Percentiles rank a stretch among this genome's conserved stretches.
Conservation (phyloP, 2,888 invertebrate species). For the Yponomeuta malinellus region DNA sequence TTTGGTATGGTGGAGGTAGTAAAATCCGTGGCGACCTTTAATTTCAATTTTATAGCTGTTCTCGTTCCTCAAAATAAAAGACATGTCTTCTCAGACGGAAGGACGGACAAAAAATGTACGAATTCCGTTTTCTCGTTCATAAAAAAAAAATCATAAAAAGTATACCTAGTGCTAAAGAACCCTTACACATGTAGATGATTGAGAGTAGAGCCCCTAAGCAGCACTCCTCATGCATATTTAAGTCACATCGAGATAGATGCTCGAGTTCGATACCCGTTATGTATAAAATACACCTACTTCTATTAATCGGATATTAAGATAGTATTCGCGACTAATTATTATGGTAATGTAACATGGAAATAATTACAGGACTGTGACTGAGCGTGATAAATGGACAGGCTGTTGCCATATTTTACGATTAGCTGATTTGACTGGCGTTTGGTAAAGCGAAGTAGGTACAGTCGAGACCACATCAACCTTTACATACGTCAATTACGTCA, state of each 20-base stretch:
- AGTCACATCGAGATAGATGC: neutral
- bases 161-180: too few relatives aligned
- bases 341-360: constrained; percentile 6
- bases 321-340: constrained; percentile 5
- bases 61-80: too few relatives aligned
- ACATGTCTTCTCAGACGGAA: too few relatives aligned
- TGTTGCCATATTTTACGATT: neutral
- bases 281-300: neutral
- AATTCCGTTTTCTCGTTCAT: too few relatives aligned
- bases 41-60: too few relatives aligned
- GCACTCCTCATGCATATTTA: constrained; percentile 9
- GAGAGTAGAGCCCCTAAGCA: neutral
- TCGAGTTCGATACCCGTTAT: neutral
- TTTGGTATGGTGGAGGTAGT: too few relatives aligned
- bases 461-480: too few relatives aligned
- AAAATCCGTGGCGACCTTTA: too few relatives aligned
- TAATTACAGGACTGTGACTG: neutral
- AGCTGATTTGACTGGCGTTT: neutral
- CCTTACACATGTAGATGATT: neutral
- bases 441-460: too few relatives aligned
- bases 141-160: too few relatives aligned
- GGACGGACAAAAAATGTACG: too few relatives aligned
- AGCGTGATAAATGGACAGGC: neutral
- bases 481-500: too few relatives aligned
- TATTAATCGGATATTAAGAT: constrained; percentile 9